phyloP scores from a whole-genome alignment of 1,140 invertebrate genomes.

The Drosophila dunni region DNA sequence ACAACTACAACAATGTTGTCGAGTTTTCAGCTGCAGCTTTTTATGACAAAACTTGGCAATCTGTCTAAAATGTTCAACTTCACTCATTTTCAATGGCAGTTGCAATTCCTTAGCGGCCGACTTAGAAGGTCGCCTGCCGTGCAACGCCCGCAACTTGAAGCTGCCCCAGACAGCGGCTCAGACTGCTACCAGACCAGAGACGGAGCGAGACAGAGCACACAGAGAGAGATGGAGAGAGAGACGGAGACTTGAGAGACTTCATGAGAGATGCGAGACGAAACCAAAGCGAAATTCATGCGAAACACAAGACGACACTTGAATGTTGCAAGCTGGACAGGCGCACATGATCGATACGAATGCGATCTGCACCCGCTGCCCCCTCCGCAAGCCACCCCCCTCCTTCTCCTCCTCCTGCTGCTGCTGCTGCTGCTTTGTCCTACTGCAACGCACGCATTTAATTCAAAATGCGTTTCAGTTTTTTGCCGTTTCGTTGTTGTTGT shows the following conservation, averaged over 20 bases:
- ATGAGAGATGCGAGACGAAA: slow-evolving; percentile 19
- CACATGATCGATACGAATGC: slow-evolving; percentile 63
- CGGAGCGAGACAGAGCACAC: too few relatives aligned
- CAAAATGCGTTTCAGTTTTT: slow-evolving; percentile 72
- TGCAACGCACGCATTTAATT: slow-evolving; percentile 71
- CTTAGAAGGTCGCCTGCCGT: slow-evolving; percentile 66
- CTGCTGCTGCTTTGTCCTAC: slow-evolving; percentile 30
- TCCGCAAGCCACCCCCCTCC: neutral
- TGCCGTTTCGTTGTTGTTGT: slow-evolving; percentile 29
- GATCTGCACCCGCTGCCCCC: slow-evolving; percentile 5
- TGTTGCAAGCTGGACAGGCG: slow-evolving; percentile 68
- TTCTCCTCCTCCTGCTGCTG: neutral
- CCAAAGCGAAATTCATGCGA: slow-evolving; percentile 49
- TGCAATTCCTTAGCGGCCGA: slow-evolving; percentile 65
- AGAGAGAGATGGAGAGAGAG: neutral
- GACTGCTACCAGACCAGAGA: slow-evolving; percentile 39
- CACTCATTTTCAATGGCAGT: slow-evolving; percentile 75
- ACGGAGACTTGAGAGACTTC: neutral
- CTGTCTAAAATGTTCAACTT: slow-evolving; percentile 79
- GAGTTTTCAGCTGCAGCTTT: slow-evolving; percentile 38
- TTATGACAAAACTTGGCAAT: slow-evolving; percentile 80
- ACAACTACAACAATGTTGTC: slow-evolving; percentile 34
- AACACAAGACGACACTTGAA: slow-evolving; percentile 64
- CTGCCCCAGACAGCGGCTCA: slow-evolving; percentile 33
- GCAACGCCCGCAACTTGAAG: slow-evolving; percentile 55